Evolutionary conservation across 1,140 invertebrate genomes (phyloP).

Genomic region (Anastrepha obliqua): DNA sequence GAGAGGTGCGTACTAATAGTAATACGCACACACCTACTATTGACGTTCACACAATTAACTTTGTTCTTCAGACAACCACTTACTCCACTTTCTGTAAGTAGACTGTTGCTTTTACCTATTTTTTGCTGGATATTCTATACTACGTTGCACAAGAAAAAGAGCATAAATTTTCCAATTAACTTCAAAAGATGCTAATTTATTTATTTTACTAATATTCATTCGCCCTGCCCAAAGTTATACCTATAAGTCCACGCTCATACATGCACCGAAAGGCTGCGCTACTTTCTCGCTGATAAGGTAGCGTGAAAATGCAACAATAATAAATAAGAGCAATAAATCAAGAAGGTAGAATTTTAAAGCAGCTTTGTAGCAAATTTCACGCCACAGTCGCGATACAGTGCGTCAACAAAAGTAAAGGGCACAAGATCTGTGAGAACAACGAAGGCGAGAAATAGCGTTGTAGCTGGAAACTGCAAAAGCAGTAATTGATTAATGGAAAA

Average conservation of each 20-base stretch:
- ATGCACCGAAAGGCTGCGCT: too few relatives aligned
- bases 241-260: too few relatives aligned
- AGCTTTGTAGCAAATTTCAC: not conserved
- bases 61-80: too few relatives aligned
- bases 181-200: constrained; percentile 46
- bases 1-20: too few relatives aligned
- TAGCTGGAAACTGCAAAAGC: not conserved
- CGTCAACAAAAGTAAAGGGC: not conserved
- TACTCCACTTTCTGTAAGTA: not conserved
- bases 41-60: too few relatives aligned
- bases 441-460: not conserved
- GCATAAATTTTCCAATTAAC: constrained; percentile 12
- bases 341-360: not conserved
- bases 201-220: not conserved
- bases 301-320: not conserved
- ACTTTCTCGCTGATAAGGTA: not conserved
- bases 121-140: not conserved
- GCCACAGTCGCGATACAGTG: not conserved
- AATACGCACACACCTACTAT: too few relatives aligned
- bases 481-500: constrained; percentile 47
- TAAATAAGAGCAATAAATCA: not conserved
- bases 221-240: not conserved
- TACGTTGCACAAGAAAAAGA: not conserved
- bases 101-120: not conserved
- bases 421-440: not conserved